Evolutionary conservation across 2,888 invertebrate species (phyloP).

Genomic region (Athalia cordata): DNA sequence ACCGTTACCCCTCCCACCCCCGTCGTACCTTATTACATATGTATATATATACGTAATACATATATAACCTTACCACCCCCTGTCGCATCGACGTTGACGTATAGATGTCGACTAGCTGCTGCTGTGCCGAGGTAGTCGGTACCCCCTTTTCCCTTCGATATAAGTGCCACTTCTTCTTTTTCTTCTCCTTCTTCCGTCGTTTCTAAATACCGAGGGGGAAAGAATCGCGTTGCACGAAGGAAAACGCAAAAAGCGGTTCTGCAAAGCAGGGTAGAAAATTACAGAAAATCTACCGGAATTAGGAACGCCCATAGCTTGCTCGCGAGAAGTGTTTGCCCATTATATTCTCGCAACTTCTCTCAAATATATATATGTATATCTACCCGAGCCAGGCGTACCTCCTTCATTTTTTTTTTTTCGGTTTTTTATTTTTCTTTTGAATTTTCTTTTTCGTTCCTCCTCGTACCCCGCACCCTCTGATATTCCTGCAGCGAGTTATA

Average conservation of each 20-base stretch:
- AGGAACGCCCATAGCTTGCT: conserved; percentile 50
- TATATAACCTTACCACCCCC: too few relatives aligned
- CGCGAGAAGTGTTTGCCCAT: conserved; percentile 62
- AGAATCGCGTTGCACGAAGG: not conserved
- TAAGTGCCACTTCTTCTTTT: too few relatives aligned
- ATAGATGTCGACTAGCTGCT: too few relatives aligned
- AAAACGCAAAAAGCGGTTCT: not conserved
- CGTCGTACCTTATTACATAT: not conserved
- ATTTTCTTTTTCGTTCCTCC: not conserved
- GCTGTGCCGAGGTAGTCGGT: too few relatives aligned
- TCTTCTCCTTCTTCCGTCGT: not conserved
- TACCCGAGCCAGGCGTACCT: not conserved
- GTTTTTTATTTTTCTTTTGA: not conserved
- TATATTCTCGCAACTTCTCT: conserved; percentile 61
- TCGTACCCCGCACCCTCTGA: not conserved
- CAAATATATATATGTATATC: conserved; percentile 33
- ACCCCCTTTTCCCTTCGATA: too few relatives aligned
- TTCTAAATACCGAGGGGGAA: conserved; percentile 19
- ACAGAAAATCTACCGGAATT: conserved; percentile 64
- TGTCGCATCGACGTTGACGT: too few relatives aligned
- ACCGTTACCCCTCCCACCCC: conserved; percentile 3
- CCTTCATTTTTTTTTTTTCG: not conserved
- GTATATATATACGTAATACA: too few relatives aligned
- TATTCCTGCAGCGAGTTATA: too few relatives aligned
- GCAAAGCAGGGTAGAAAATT: conserved; percentile 58